Evolutionary conservation across 2,888 invertebrate genomes (phyloP).

Genomic region (Eubasilissa splendida): DNA sequence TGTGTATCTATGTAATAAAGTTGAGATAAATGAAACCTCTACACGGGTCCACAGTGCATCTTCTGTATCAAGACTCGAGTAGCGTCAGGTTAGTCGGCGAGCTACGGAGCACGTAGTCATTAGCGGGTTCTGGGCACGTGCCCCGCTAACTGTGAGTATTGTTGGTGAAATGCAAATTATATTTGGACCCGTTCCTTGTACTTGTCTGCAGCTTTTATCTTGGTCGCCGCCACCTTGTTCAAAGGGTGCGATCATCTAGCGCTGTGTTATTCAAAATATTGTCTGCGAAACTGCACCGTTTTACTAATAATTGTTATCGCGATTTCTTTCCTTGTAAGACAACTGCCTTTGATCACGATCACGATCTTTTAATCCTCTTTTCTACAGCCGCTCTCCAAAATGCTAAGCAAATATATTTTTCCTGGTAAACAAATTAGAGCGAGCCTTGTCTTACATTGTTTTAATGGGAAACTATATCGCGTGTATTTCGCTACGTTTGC

Average conservation of each 20-base stretch:
- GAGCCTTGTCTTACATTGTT: background rate
- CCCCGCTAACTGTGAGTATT: slow-evolving; percentile 45
- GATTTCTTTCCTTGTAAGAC: background rate
- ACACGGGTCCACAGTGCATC: too few relatives aligned
- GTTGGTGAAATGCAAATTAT: slow-evolving; percentile 48
- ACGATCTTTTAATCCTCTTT: slow-evolving; percentile 15
- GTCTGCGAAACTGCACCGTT: background rate
- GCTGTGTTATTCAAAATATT: background rate
- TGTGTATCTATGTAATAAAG: too few relatives aligned
- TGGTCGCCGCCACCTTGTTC: background rate
- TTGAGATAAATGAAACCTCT: too few relatives aligned
- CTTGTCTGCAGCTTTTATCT: background rate
- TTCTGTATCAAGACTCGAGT: background rate
- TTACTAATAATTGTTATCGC: background rate
- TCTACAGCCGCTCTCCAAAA: background rate
- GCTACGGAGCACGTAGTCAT: slow-evolving; percentile 44
- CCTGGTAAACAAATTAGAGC: background rate
- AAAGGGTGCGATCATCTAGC: background rate
- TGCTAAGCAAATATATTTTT: background rate
- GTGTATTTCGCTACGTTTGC: background rate
- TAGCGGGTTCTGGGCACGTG: slow-evolving; percentile 38
- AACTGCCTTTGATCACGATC: background rate
- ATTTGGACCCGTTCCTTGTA: slow-evolving; percentile 38
- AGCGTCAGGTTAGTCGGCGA: background rate
- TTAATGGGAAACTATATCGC: background rate